Conservation (phyloP, 2,113 vertebrate genomes). For the Hipposideros armiger region DNA sequence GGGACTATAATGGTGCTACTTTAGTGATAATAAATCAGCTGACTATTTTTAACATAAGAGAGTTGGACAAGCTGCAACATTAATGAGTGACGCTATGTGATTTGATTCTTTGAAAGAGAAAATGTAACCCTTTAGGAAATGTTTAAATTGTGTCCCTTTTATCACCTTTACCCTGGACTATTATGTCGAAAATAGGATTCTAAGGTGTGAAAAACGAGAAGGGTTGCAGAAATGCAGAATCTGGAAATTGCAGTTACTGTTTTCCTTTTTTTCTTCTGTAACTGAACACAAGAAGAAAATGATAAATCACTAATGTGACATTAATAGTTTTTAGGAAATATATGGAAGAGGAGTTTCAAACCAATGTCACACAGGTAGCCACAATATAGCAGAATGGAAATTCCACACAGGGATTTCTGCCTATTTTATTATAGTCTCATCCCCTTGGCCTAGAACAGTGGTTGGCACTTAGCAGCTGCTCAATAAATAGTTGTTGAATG, state of each 20-base stretch:
- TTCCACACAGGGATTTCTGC: neutral
- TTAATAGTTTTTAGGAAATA: neutral
- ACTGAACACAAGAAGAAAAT: conserved; percentile 55
- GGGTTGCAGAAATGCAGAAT: neutral
- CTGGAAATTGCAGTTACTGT: neutral
- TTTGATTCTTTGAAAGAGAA: conserved; percentile 55
- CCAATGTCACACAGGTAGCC: neutral
- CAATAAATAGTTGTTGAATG: neutral
- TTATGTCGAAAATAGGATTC: conserved; percentile 5
- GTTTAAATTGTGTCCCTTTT: conserved; percentile 35
- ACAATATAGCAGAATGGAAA: conserved; percentile 28
- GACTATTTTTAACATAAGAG: conserved; percentile 60
- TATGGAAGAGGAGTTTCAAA: conserved; percentile 28
- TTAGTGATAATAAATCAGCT: conserved; percentile 44
- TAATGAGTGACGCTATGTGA: conserved; percentile 39
- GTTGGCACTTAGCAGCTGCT: neutral
- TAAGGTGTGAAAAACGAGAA: conserved; percentile 15
- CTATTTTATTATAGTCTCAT: conserved; percentile 25
- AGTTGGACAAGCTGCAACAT: conserved; percentile 20
- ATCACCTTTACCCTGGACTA: conserved; percentile 13
- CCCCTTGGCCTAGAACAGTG: neutral
- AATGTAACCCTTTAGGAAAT: conserved; percentile 48
- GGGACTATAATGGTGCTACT: neutral
- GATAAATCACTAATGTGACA: conserved; percentile 38
- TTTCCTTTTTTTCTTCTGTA: conserved; percentile 9